Evolutionary conservation across 2,113 vertebrate genomes (phyloP).

Genomic region (Toxotes chatareus): DNA sequence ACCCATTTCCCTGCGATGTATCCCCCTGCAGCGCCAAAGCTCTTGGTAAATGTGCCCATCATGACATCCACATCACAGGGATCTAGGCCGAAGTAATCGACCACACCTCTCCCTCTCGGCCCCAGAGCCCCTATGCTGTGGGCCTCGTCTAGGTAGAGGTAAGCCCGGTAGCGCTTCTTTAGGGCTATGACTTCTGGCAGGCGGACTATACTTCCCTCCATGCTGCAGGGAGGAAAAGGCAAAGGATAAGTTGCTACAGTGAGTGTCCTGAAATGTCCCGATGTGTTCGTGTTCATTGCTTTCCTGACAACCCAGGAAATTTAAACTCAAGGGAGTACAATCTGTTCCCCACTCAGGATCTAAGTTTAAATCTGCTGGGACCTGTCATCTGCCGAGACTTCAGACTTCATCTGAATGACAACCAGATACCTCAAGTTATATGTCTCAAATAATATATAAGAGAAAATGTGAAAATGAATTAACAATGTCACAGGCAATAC

Average conservation of each 20-base stretch:
- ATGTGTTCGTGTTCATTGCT: not conserved
- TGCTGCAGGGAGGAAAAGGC: conserved; percentile 84
- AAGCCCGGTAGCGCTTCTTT: conserved; percentile 96
- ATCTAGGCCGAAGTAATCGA: conserved; percentile 93
- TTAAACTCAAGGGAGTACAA: not conserved
- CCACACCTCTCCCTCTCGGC: conserved; percentile 89
- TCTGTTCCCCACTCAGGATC: not conserved
- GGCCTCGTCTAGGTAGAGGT: conserved; percentile 96
- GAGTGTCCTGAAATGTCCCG: not conserved
- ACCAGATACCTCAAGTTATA: too few relatives aligned
- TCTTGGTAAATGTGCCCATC: conserved; percentile 99
- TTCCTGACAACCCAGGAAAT: not conserved
- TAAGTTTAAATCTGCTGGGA: not conserved
- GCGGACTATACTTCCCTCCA: conserved; percentile 96
- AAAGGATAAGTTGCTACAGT: not conserved
- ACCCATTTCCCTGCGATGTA: conserved; percentile 96
- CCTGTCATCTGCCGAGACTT: not conserved
- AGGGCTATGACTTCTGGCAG: conserved; percentile 95
- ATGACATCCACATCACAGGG: conserved; percentile 93
- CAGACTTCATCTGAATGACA: not conserved
- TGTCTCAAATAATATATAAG: not conserved
- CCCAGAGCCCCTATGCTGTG: conserved; percentile 97
- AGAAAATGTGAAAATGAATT: too few relatives aligned
- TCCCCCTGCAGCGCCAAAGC: conserved; percentile 93
- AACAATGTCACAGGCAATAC: too few relatives aligned